Evolutionary conservation across 2,113 vertebrate genomes (phyloP).

Genomic region (Pithys albifrons): DNA sequence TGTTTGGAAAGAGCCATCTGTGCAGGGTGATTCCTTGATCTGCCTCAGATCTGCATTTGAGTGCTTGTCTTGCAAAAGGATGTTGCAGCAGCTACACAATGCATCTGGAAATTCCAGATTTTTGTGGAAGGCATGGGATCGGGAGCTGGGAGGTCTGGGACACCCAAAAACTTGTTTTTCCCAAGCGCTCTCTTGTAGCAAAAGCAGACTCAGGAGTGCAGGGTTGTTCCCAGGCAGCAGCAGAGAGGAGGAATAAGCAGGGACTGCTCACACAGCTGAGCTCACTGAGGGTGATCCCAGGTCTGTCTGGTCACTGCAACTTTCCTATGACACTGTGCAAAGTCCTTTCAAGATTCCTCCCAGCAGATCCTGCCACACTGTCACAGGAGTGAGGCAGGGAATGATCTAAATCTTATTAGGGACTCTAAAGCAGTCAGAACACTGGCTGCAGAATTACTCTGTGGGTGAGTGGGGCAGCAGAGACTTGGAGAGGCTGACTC

Average conservation of each 20-base stretch:
- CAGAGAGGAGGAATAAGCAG: background rate
- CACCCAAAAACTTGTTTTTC: background rate
- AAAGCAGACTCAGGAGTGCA: background rate
- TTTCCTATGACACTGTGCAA: background rate
- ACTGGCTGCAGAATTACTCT: background rate
- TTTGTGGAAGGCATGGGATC: background rate
- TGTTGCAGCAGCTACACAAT: background rate
- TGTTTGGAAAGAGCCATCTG: constrained; percentile 53
- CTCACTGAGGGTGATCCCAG: background rate
- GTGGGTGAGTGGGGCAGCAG: background rate
- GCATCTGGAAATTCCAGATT: constrained; percentile 39
- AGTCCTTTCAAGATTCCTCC: constrained; percentile 2
- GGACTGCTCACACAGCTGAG: rapidly evolving
- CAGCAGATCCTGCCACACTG: background rate
- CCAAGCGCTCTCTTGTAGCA: background rate
- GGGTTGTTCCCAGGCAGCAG: background rate
- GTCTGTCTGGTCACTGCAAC: background rate
- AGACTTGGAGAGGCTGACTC: background rate
- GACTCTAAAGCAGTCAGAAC: background rate
- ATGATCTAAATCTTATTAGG: background rate
- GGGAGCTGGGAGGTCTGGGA: background rate
- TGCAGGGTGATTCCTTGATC: constrained; percentile 35
- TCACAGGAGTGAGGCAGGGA: background rate
- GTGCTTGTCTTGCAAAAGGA: constrained; percentile 4
- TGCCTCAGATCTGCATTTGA: constrained; percentile 12